Evolutionary conservation across 2,888 invertebrate genomes (phyloP).

Genomic region (Tenthredo notha): DNA sequence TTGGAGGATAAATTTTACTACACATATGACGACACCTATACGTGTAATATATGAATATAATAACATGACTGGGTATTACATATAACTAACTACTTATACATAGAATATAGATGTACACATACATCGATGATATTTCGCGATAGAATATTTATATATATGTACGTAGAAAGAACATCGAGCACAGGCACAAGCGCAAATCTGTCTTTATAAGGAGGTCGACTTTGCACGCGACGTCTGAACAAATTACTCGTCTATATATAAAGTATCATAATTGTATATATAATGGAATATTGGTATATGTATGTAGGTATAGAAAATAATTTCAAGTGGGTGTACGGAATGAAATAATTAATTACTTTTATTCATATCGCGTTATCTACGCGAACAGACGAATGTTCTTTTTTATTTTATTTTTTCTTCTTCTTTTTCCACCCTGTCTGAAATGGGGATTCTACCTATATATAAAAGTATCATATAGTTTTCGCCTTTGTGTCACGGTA

Average conservation of each 20-base stretch:
- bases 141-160: not conserved
- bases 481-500: not conserved
- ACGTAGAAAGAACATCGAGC: not conserved
- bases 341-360: not conserved
- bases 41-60: not conserved
- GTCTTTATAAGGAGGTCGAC: conserved; percentile 66
- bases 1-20: not conserved
- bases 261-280: conserved; percentile 3
- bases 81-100: not conserved
- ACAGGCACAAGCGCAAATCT: not conserved
- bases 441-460: not conserved
- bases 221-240: conserved; percentile 64
- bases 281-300: not conserved
- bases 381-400: not conserved
- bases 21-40: not conserved
- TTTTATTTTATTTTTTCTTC: not conserved
- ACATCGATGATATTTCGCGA: conserved; percentile 23
- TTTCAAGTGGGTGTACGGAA: not conserved
- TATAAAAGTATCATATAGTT: not conserved
- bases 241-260: conserved; percentile 32
- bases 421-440: not conserved
- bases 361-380: not conserved
- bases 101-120: not conserved
- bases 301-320: not conserved
- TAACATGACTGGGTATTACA: not conserved